Evolutionary conservation across 2,888 invertebrate genomes (phyloP).

Genomic region (Junonia oenone): DNA sequence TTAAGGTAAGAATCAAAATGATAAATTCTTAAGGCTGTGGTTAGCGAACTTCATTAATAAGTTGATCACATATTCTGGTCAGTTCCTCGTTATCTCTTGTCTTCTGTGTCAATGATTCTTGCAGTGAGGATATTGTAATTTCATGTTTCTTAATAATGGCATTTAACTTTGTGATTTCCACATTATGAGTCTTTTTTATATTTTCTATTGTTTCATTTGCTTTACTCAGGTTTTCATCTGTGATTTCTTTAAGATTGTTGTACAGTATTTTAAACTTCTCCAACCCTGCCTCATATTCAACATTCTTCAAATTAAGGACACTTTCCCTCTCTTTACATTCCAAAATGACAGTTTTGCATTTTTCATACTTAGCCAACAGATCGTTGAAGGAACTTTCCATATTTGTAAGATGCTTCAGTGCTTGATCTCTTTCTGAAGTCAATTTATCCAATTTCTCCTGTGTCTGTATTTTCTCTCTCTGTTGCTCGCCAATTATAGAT

Average conservation of each 20-base stretch:
- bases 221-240: conserved; percentile 87
- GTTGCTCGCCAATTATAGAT: conserved; percentile 85
- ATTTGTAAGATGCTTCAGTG: conserved; percentile 77
- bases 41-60: conserved; percentile 83
- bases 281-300: conserved; percentile 84
- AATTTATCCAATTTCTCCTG: conserved; percentile 70
- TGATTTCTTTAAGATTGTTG: conserved; percentile 89
- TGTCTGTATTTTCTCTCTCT: conserved; percentile 78
- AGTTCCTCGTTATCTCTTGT: conserved; percentile 92
- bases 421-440: conserved; percentile 77
- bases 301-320: conserved; percentile 82
- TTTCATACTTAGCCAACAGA: conserved; percentile 81
- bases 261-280: conserved; percentile 89
- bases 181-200: conserved; percentile 84
- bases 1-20: too few species aligned
- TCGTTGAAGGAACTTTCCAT: conserved; percentile 83
- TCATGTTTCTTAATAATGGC: conserved; percentile 93
- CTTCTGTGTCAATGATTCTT: conserved; percentile 91
- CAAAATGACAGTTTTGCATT: conserved; percentile 77
- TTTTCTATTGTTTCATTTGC: conserved; percentile 89
- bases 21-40: too few species aligned
- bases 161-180: conserved; percentile 89
- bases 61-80: conserved; percentile 94
- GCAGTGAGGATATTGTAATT: conserved; percentile 89
- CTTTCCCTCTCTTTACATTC: conserved; percentile 82